Evolutionary conservation across 2,113 vertebrate genomes (phyloP), one percentile per base, ranked within the genome.

Genomic region (Bungarus multicinctus): DNA sequence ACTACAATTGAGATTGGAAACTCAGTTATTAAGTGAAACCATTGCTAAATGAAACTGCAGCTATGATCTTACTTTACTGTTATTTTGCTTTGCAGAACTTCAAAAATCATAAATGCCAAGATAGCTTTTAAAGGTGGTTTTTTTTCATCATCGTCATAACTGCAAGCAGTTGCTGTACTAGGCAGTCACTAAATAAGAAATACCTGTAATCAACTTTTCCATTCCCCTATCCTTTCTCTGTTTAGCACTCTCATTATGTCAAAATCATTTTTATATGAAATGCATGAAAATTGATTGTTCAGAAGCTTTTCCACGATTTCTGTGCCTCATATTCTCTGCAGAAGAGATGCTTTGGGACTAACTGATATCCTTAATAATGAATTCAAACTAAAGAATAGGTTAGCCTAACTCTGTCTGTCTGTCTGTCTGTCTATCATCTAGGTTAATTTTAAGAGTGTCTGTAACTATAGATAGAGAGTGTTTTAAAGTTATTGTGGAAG

Each of bases 281-380:
- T 64, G 9, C 43, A 85, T 89, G 43, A 50, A 69, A 92, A 86
- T 57, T 90, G 60, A 52, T 87, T 0, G 0, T 5, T 53, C 25
- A 88, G 3, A 52, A 27, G 2, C 52, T 20, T 60, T 89, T 9
- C 58, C 50, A 2, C 1, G 3, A 30, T 89, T 91, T 89, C 4
- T 2, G 2, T 22, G 43, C 87, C 25, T 55, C 60, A 85, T 87
- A 92, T 95, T 88, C 53, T 94, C 58, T 25, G 18, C 14, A 45
- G 85, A 93, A 89, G 91, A 93, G 9, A 69, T 92, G 25, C 34
- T n/a, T 92, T 74, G 8, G 3, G 4, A 53, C 39, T 8, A n/a
- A 87, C 30, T 52, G 30, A 9, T 18, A 88, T 55, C 54, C 91
- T 94, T 94, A 94, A 93, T 96, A 97, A 96, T 91, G 47, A 96